Evolutionary conservation across 2,113 vertebrate genomes (phyloP).

Genomic region (Ailuropoda melanoleuca): DNA sequence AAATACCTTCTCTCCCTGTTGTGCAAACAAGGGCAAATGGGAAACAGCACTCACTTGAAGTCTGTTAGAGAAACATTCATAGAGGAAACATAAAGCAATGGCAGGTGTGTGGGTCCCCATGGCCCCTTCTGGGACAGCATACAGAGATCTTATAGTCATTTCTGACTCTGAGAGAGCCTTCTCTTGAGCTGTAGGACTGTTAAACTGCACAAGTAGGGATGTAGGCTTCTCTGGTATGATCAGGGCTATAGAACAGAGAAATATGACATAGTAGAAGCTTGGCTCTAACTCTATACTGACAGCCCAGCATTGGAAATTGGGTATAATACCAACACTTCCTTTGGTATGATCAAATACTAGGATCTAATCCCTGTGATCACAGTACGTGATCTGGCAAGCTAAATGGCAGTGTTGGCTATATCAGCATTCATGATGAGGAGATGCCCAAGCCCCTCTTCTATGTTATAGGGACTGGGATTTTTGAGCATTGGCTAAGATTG

Average conservation of each 20-base stretch:
- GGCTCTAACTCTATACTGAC: neutral
- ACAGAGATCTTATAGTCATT: neutral
- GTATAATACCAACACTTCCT: neutral
- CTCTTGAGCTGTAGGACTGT: neutral
- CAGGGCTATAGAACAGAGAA: too few relatives aligned
- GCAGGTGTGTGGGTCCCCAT: accelerated
- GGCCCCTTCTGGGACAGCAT: neutral
- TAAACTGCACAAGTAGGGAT: neutral
- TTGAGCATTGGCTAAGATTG: neutral
- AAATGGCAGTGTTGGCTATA: accelerated
- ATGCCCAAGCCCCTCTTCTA: neutral
- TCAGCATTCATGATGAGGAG: neutral
- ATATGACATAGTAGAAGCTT: neutral
- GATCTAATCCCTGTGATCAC: accelerated
- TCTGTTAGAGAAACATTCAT: neutral
- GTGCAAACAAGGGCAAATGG: neutral
- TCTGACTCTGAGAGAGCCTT: accelerated
- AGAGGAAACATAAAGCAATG: neutral
- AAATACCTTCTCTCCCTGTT: neutral
- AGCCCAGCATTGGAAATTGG: neutral
- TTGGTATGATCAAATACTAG: neutral
- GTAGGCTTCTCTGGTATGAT: neutral
- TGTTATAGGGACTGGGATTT: accelerated
- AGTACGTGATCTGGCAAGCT: neutral
- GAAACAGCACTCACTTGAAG: neutral